Conservation (phyloP, 2,113 vertebrate genomes). For the Trematomus loennbergii region DNA sequence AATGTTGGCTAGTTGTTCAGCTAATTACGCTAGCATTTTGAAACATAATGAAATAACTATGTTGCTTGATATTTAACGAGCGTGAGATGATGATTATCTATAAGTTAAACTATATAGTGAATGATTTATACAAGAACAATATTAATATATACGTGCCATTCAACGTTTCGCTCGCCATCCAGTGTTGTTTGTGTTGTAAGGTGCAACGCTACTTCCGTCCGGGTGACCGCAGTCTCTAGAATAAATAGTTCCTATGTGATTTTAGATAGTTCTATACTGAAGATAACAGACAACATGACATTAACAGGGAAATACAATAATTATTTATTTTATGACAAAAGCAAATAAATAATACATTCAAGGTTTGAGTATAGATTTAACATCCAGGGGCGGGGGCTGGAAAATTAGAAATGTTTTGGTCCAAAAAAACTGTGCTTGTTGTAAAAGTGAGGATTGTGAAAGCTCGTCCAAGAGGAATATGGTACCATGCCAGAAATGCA, state of each 20-base stretch:
- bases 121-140: neutral
- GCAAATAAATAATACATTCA: too few relatives aligned
- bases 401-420: too few relatives aligned
- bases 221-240: neutral
- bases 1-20: constrained; percentile 18
- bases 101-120: neutral
- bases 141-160: constrained; percentile 31
- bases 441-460: too few relatives aligned
- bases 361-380: too few relatives aligned
- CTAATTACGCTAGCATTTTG: constrained; percentile 23
- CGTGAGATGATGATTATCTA: neutral
- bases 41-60: neutral
- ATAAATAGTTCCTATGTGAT: constrained; percentile 16
- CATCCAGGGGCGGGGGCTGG: too few relatives aligned
- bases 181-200: constrained; percentile 31
- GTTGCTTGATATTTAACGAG: neutral
- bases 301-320: too few relatives aligned
- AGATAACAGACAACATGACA: too few relatives aligned
- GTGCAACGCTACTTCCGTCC: constrained; percentile 30
- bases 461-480: too few relatives aligned
- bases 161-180: constrained; percentile 28
- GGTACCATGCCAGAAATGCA: too few relatives aligned
- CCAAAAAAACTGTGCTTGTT: too few relatives aligned
- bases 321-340: too few relatives aligned
- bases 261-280: neutral